Evolutionary conservation across 1,140 invertebrate species (phyloP), one percentile per base, ranked within the genome.

Genomic region (Paracyclopina nana): DNA sequence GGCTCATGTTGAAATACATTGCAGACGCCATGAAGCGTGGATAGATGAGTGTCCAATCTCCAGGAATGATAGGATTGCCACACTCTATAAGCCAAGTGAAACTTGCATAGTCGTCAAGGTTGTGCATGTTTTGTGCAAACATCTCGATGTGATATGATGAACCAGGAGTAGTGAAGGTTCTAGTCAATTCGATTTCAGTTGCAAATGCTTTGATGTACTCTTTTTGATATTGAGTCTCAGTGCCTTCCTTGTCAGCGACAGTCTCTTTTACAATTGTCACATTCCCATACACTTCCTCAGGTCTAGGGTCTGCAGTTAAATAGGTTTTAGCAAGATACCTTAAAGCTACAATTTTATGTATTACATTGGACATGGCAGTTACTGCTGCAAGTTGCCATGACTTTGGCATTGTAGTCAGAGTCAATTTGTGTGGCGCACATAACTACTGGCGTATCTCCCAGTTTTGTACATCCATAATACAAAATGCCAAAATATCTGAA

Each of bases 381-480:
- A 38, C 20, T 38, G 9, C 34, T 16, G n/a, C 34, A 38, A 9
- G n/a, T 38, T 20, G 20, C 5, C 20, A 16, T 38, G 34, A 38
- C 34, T 9, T n/a, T n/a, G n/a, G 34, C 34, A 20, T 38, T 38
- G 9, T 38, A 38, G 20, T 38, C 34, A 3, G 34, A 16, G 34
- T 38, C 34, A 9, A 38, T 38, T 4, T 38, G n/a, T 2, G 34
- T 38, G 34, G 34, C 34, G 20, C 34, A 38, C n/a, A 38, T 20
- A 38, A 16, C 20, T n/a, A 38, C 14, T 9, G 20, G n/a, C 34
- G 14, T 20, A 38, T 3, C 34, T n/a, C 20, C 34, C 34, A 38
- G 8, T 16, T 38, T 38, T n/a, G 34, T 38, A 38, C 34, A 38
- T 5, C 34, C 34, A 38, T 38, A 38, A 38, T 38, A 38, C 34